Base-by-base conservation (phyloP, 2,797 vertebrate genomes). In the Hipposideros larvatus region DNA sequence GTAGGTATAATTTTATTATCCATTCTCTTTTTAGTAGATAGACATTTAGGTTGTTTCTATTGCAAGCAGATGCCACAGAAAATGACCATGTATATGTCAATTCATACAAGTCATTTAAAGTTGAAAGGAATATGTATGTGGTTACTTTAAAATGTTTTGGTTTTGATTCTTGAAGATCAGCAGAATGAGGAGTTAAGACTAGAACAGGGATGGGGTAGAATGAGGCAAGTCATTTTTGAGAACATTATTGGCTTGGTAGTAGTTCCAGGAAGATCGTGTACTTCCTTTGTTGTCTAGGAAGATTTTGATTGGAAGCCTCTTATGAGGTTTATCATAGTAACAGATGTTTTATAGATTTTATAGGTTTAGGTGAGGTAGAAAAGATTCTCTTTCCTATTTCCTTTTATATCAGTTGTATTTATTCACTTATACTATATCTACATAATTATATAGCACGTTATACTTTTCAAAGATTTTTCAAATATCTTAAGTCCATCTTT, bases 391-490 rank as follows among this genome's bases (percentile, higher is more conserved):
- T 92, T 84, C 48, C 21, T 24, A n/a, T 78, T 85, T 78, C 9
- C 41, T 78, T 85, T 82, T 87, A 22, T 82, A 63, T 73, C 22
- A 86, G 41, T 90, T 82, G 26, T 18, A 77, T 82, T 87, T 82
- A 70, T 75, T 91, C 68, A 96, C 24, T 77, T 77, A 65, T 21
- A 65, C 80, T 71, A 91, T 57, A 63, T 41, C 19, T 70, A 88
- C n/a, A 66, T n/a, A 63, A 78, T 88, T 91, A 51, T 91, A 73
- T 66, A 78, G 37, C 9, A 73, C 61, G 91, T 82, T 11, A 68
- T 90, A 87, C 53, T 87, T 94, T 90, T 70, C 34, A 74, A 46
- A 87, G 65, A 37, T 34, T 63, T 94, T 94, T 78, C 66, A 66
- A 43, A 7, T 86, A 48, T 7, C 41, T 79, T 92, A 15, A 46